A percentile compares a stretch with the other conserved stretches of the same genome.
Conservation (phyloP, 2,797 vertebrate species). For the Petrocephalus sullivani region DNA sequence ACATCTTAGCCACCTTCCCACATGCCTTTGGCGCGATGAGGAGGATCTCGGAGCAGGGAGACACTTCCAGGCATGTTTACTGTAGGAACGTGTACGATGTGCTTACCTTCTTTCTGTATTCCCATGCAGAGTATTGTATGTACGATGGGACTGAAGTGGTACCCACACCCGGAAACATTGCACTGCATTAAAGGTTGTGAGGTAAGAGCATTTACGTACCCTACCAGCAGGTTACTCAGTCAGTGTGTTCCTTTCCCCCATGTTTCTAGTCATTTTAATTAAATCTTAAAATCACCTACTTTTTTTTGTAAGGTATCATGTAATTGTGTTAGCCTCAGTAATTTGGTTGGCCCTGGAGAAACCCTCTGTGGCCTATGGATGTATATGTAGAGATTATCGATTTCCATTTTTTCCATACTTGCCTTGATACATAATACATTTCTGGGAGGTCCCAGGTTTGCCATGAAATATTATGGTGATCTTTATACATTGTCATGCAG, state of each 20-base stretch:
- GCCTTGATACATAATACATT: neutral
- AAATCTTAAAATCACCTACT: neutral
- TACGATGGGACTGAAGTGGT: conserved; percentile 92
- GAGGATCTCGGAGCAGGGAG: neutral
- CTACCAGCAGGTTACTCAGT: neutral
- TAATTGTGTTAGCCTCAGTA: neutral
- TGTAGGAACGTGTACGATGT: neutral
- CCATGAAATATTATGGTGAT: neutral
- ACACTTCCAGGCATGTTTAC: neutral
- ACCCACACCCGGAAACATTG: conserved; percentile 82
- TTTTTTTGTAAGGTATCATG: neutral
- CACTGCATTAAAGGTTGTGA: conserved; percentile 96
- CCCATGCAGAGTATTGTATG: conserved; percentile 80
- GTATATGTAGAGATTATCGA: neutral
- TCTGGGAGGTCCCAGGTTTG: neutral
- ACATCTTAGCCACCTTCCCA: neutral
- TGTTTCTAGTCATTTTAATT: neutral
- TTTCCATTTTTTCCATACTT: neutral
- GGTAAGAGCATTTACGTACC: conserved; percentile 61
- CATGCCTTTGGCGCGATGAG: neutral
- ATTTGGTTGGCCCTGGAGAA: neutral
- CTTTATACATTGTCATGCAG: neutral
- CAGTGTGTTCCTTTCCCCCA: neutral
- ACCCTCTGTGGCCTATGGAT: neutral
- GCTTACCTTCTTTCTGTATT: conserved; percentile 22